Evolutionary conservation across 2,888 invertebrate species (phyloP).

Genomic region (Branchellion lobata): DNA sequence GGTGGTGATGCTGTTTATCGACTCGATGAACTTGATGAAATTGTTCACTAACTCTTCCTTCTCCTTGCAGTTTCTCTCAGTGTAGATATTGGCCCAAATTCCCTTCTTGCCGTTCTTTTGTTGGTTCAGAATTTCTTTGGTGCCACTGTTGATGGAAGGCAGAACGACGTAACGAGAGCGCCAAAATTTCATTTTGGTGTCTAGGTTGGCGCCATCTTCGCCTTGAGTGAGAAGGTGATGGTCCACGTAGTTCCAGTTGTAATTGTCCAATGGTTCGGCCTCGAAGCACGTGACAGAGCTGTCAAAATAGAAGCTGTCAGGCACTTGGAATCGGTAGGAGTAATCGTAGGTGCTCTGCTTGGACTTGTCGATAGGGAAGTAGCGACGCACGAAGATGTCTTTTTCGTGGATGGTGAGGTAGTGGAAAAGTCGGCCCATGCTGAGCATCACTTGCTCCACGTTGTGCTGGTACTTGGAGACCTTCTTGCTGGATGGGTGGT

Average conservation of each 20-base stretch:
- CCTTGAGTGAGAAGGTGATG: constrained; percentile 93
- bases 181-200: constrained; percentile 81
- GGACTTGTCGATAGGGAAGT: constrained; percentile 91
- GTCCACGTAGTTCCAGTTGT: constrained; percentile 96
- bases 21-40: constrained; percentile 71
- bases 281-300: constrained; percentile 91
- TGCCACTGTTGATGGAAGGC: constrained; percentile 76
- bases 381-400: constrained; percentile 88
- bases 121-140: constrained; percentile 70
- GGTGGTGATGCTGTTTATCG: constrained; percentile 68
- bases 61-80: constrained; percentile 67
- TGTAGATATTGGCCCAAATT: constrained; percentile 68
- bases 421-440: constrained; percentile 92
- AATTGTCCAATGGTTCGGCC: constrained; percentile 89
- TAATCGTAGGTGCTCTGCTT: constrained; percentile 75
- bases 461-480: neutral
- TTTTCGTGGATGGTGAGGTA: constrained; percentile 81
- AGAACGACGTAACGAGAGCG: constrained; percentile 84
- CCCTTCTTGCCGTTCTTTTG: neutral
- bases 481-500: constrained; percentile 36
- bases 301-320: constrained; percentile 70
- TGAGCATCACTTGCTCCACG: constrained; percentile 69
- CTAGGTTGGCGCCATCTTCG: constrained; percentile 76
- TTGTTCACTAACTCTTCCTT: constrained; percentile 58
- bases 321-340: constrained; percentile 61